Percentiles rank a stretch among this genome's conserved stretches.
Evolutionary conservation across 2,888 invertebrate species (phyloP).

Genomic region (Hydriomena furcata): DNA sequence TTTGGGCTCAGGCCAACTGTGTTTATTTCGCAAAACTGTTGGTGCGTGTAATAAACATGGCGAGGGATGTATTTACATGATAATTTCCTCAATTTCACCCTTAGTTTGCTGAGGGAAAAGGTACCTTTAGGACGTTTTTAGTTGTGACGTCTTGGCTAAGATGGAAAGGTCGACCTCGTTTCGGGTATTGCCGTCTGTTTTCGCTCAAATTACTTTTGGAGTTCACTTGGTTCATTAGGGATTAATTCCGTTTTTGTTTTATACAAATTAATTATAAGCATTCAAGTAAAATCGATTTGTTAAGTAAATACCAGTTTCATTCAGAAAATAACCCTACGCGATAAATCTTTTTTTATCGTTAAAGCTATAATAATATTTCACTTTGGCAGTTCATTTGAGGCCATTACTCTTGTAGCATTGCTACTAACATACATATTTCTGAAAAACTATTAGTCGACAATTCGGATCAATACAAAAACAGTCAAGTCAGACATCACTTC

Average conservation of each 20-base stretch:
- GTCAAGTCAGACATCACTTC: too few species aligned
- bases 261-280: too few species aligned
- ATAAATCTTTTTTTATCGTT: constrained; percentile 6
- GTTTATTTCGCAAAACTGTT: constrained; percentile 57
- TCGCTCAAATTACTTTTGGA: constrained; percentile 3
- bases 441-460: too few species aligned
- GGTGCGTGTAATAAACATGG: constrained; percentile 56
- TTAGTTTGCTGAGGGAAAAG: constrained; percentile 19
- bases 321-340: too few species aligned
- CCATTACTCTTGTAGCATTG: too few species aligned
- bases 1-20: constrained; percentile 63
- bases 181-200: constrained; percentile 1
- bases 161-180: constrained; percentile 13
- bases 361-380: constrained; percentile 12
- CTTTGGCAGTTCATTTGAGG: constrained; percentile 16
- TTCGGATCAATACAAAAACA: neutral
- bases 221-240: neutral
- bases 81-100: constrained; percentile 39
- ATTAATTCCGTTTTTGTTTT: too few species aligned
- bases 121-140: constrained; percentile 16
- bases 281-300: too few species aligned
- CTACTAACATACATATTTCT: too few species aligned
- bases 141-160: constrained; percentile 13
- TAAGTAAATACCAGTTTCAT: too few species aligned
- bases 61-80: constrained; percentile 55